Conservation (phyloP, 2,113 vertebrate genomes). For the Nothocercus nigrocapillus region DNA sequence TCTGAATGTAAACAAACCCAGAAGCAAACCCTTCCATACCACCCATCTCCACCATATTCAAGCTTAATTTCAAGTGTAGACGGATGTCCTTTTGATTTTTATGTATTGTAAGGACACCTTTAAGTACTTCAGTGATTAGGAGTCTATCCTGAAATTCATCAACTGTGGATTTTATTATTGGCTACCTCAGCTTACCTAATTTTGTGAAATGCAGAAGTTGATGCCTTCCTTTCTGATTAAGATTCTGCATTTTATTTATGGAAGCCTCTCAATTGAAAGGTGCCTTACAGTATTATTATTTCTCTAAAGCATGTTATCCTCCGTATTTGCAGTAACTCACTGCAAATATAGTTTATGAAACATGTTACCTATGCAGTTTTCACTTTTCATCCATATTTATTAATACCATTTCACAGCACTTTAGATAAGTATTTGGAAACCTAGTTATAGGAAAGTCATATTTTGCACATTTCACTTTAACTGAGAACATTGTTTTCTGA, state of each 20-base stretch:
- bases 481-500: constrained; percentile 68
- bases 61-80: background rate
- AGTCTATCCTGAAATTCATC: rapidly evolving
- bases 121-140: rapidly evolving
- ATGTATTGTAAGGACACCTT: rapidly evolving
- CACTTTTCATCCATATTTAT: constrained; percentile 59
- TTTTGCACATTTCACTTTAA: constrained; percentile 31
- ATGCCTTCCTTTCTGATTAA: background rate
- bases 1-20: background rate
- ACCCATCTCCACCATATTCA: background rate
- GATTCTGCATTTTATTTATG: background rate
- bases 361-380: background rate
- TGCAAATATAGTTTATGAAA: background rate
- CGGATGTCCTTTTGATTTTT: background rate
- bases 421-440: constrained; percentile 64
- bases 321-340: background rate
- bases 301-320: background rate
- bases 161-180: background rate
- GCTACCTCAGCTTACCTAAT: background rate
- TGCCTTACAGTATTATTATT: background rate
- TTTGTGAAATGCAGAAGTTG: background rate
- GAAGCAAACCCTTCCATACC: background rate
- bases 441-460: background rate
- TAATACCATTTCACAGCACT: constrained; percentile 33
- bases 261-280: background rate